Evolutionary conservation across 2,797 vertebrate genomes (phyloP), one percentile per base, ranked within the genome.

Genomic region (Catharus ustulatus): DNA sequence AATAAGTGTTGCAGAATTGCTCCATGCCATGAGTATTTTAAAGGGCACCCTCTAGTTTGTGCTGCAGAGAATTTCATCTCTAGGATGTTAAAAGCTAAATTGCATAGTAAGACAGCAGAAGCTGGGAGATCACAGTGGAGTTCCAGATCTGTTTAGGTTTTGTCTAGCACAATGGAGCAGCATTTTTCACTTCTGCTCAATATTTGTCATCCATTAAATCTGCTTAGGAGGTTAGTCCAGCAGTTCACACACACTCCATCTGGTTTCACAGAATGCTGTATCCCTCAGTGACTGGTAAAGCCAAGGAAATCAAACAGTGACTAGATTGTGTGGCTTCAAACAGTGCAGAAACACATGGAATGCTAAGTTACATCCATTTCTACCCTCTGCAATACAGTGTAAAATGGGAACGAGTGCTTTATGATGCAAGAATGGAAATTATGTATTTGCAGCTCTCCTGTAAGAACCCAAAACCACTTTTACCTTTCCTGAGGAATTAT

Each of bases 201-300:
- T 89, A 82, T 92, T 93, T 92, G 77, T 51, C 84, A 89, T 77
- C 80, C 84, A 80, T 92, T 89, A 84, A 82, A 95, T 87, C 88
- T 90, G 77, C 57, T 93, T 76, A 73, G 86, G 68, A 94, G 64
- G 88, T 78, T 83, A 72, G 75, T 82, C 74, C 68, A 7, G 69
- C 75, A 87, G 81, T 46, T 95, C 84, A 30, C 88, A 80, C 46
- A 20, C 29, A 30, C 76, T 95, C 86, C 90, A 94, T 85, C 88
- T 90, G 74, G 61, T 82, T 64, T 84, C 63, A 81, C 79, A 84
- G 88, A 89, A 87, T 48, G 76, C 45, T 3, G 4, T 49, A 49
- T 87, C 86, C 84, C 94, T 95, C 15, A 59, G 91, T 90, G 86
- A 58, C 58, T 27, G 69, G 78, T 52, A 84, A 85, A 93, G 92